Evolutionary conservation across 1,140 invertebrate species (phyloP), one percentile per base, ranked within the genome.

Genomic region (Acromyrmex heyeri): DNA sequence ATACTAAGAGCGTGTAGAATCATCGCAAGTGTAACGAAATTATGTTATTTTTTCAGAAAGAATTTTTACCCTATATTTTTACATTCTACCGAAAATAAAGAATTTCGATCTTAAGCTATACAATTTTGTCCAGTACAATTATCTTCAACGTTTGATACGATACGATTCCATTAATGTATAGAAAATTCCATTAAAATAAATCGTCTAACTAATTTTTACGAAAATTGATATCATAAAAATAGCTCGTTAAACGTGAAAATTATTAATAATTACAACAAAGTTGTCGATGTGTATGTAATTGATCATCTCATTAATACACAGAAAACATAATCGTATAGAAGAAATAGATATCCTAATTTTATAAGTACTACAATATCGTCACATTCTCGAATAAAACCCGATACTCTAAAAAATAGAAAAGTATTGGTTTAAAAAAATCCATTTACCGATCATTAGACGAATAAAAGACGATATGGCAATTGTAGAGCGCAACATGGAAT

Each of bases 1-100:
- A 69, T 57, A 72, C n/a, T 21, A 78, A 30, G 0, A 81, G 30
- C 21, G 50, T 50, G 21, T 48, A 69, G n/a, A 69, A 69, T 48
- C 14, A 48, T 82, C 24, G 38, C 16, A 18, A 48, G 10, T 48
- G 16, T 61, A 59, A 30, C 27, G 24, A 18, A 21, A 61, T 82
- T 61, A 21, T 48, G 21, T 48, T 38, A 10, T 57, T 34, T 38
- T 50, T 65, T 70, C 14, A 30, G 10, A 67, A 2, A 59, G 12
- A 82, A 82, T 61, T 48, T 38, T 18, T 27, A 38, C 6, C 61
- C 34, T 50, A 10, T 21, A 44, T 53, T 73, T n/a, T 27, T n/a
- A 38, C 14, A 21, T 18, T 38, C 72, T 34, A 48, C 3, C 59
- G 0, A 0, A 6, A 65, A 7, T 38, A 34, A 21, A 50, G 18